These are phyloP conservation scores for Mastomys coucha DNA, from an alignment of 2,113 vertebrate species.

Conservation along the genomic window DNA sequence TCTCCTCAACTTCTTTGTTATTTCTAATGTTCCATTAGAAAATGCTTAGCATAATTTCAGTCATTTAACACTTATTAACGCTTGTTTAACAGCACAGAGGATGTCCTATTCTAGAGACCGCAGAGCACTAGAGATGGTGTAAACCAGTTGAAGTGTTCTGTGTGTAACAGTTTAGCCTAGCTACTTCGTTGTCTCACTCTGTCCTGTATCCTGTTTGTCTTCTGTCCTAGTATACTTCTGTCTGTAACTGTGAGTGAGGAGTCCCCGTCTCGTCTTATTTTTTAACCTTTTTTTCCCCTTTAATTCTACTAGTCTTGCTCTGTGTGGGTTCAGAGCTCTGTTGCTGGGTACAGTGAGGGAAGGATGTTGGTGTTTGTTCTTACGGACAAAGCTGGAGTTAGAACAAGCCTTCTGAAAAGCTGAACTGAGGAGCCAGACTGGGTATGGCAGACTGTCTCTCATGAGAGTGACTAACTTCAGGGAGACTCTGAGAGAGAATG, in stretches of 20 bases:
- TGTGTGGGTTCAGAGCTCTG: not conserved
- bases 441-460: not conserved
- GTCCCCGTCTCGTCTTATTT: not conserved
- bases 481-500: not conserved
- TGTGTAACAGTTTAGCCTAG: not conserved
- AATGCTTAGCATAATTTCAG: not conserved
- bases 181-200: not conserved
- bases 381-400: not conserved
- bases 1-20: not conserved
- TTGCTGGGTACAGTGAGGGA: not conserved
- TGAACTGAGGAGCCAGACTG: not conserved
- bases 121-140: not conserved
- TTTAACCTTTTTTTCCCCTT: not conserved
- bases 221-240: not conserved
- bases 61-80: not conserved
- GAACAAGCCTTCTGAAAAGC: not conserved
- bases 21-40: not conserved
- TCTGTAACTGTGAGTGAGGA: not conserved
- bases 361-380: not conserved
- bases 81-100: not conserved
- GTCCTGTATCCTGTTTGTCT: not conserved
- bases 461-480: not conserved
- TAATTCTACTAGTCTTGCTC: not conserved
- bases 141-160: not conserved
- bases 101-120: not conserved